phyloP scores from a whole-genome alignment of 2,797 vertebrate genomes.

The Mus caroli region DNA sequence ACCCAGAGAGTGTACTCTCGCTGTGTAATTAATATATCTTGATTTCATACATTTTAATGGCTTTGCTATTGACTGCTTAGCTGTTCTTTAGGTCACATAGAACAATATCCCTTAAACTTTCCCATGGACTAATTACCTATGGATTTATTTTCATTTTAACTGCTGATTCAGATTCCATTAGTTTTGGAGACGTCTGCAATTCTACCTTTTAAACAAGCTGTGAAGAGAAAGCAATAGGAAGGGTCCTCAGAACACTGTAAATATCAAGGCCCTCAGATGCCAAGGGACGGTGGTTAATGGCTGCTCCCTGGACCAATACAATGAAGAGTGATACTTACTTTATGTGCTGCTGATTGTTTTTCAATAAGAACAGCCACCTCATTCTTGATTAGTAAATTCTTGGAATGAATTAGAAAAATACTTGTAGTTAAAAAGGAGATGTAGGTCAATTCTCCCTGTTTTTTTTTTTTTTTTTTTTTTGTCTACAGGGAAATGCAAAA shows the following conservation, averaged over 20 bases:
- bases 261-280: neutral
- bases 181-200: neutral
- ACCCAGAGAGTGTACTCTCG: neutral
- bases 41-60: conserved; percentile 24
- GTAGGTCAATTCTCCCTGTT: neutral
- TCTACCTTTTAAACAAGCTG: neutral
- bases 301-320: neutral
- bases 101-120: conserved; percentile 13
- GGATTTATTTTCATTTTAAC: conserved; percentile 21
- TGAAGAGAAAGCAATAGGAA: neutral
- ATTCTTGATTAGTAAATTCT: neutral
- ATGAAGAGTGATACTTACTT: neutral
- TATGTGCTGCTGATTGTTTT: neutral
- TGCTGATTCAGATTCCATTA: conserved; percentile 5
- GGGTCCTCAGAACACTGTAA: neutral
- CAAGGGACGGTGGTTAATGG: neutral
- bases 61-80: conserved; percentile 58
- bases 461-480: too few species aligned
- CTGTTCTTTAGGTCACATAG: neutral
- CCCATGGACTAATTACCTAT: conserved; percentile 54
- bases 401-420: neutral
- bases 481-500: neutral
- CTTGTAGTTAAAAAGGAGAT: neutral
- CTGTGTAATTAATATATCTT: conserved; percentile 1
- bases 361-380: neutral